phyloP scores from a whole-genome alignment of 53 echinoderm and acorn worm genomes.

The Mesocentrotus franciscanus region DNA sequence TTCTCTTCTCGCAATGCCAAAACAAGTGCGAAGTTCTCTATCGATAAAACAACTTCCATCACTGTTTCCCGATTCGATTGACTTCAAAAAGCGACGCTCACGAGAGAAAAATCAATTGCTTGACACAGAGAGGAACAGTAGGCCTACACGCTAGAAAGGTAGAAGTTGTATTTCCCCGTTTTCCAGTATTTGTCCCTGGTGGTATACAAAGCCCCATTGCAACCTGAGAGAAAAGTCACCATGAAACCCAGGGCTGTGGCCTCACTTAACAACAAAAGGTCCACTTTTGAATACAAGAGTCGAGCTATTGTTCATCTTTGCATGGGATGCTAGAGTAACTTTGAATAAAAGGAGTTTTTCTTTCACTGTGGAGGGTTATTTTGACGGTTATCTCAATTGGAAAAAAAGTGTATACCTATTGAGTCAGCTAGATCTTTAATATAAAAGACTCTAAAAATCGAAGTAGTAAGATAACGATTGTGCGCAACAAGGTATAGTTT shows the following conservation, averaged over 20 bases:
- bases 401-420: not conserved
- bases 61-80: not conserved
- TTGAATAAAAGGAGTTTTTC: not conserved
- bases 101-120: not conserved
- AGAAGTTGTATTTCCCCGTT: not conserved
- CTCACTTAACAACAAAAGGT: conserved; percentile 20
- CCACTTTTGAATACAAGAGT: not conserved
- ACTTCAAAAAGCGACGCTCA: not conserved
- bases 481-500: not conserved
- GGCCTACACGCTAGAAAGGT: not conserved
- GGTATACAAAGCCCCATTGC: not conserved
- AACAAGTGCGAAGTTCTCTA: not conserved
- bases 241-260: conserved; percentile 1
- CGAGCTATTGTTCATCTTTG: conserved; percentile 10
- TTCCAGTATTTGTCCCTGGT: not conserved
- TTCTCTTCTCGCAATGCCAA: not conserved
- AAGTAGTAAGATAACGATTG: not conserved
- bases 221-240: conserved; percentile 21
- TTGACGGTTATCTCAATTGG: conserved; percentile 8
- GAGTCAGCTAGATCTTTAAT: not conserved
- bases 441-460: conserved; percentile 1
- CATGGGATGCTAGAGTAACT: conserved; percentile 1
- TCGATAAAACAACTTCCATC: not conserved
- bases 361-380: not conserved
- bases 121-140: not conserved